Evolutionary conservation across 2,888 invertebrate genomes (phyloP).

Genomic region (Drosophila vallismaia): DNA sequence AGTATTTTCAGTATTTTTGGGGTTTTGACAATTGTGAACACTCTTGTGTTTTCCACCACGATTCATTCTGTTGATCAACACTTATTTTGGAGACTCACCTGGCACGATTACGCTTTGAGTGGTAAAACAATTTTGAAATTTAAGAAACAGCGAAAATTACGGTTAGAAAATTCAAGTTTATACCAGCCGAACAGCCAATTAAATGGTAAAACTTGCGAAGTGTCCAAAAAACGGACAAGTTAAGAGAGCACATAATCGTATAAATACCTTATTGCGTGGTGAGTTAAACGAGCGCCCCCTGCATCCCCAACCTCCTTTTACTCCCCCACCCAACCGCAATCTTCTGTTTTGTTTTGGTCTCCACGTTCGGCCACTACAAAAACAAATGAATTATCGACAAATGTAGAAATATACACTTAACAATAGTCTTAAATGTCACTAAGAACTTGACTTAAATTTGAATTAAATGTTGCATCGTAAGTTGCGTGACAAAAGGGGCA

Average conservation of each 20-base stretch:
- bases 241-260: slow-evolving; percentile 5
- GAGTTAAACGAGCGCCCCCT: slow-evolving; percentile 1
- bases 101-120: slow-evolving; percentile 8
- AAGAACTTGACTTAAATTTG: neutral
- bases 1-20: neutral
- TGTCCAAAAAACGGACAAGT: slow-evolving; percentile 1
- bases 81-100: neutral
- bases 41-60: neutral
- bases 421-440: neutral
- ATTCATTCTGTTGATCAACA: neutral
- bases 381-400: slow-evolving; percentile 17
- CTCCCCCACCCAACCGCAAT: neutral
- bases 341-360: slow-evolving; percentile 32
- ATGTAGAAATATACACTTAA: neutral
- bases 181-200: slow-evolving; percentile 15
- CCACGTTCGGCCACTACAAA: slow-evolving; percentile 20
- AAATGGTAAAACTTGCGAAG: slow-evolving; percentile 25
- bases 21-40: neutral
- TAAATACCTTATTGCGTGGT: slow-evolving; percentile 18
- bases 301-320: too few species aligned
- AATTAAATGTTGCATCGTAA: slow-evolving; percentile 11
- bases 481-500: slow-evolving; percentile 14
- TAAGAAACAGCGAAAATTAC: neutral
- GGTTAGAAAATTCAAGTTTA: slow-evolving; percentile 5
- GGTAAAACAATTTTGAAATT: slow-evolving; percentile 2